Base-by-base conservation (phyloP, 2,113 vertebrate species). In the Aegotheles bennettii region DNA sequence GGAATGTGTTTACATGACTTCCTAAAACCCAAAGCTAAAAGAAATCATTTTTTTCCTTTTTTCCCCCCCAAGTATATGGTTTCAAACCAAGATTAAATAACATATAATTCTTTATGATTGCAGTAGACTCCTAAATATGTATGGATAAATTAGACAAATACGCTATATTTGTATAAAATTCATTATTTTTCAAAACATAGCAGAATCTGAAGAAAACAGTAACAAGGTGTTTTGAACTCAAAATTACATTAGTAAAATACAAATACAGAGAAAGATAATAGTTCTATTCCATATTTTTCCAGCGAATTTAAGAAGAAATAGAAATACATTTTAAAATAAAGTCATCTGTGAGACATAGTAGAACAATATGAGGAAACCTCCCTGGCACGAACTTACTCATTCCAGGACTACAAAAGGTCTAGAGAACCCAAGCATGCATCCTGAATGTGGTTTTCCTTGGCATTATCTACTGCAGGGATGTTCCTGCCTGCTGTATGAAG, bases 291-390 rank as follows among this genome's bases (percentile, higher is more conserved):
- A 82, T n/a, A 40, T 3, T 61, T 74, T 47, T 43, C 11, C 35
- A 77, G 35, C 7, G 67, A 76, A 43, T 69, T 50, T 65, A 48
- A 86, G 38, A 65, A 90, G 6, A 81, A 70, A 71, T 48, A 61
- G 2, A 50, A 68, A 36, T 60, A 45, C 1, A 45, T 50, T 82
- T 76, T 61, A 94, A 89, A 94, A 84, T 56, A 85, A 17, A 53
- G 19, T 86, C 50, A 29, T 64, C 31, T 56, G 50, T 85, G 71
- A 87, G 50, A 95, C 35, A 53, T 48, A 92, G 73, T 9, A 93
- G 89, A 94, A 87, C 67, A 92, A 85, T 74, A 65, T 23, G 8
- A 93, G 81, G 93, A 96, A 95, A 87, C n/a, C 10, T 48, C 45
- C 6, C 16, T 91, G 75, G 45, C 78, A 91, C 47, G 9, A 80